phyloP scores from a whole-genome alignment of 2,113 vertebrate species.

The Verasper variegatus region DNA sequence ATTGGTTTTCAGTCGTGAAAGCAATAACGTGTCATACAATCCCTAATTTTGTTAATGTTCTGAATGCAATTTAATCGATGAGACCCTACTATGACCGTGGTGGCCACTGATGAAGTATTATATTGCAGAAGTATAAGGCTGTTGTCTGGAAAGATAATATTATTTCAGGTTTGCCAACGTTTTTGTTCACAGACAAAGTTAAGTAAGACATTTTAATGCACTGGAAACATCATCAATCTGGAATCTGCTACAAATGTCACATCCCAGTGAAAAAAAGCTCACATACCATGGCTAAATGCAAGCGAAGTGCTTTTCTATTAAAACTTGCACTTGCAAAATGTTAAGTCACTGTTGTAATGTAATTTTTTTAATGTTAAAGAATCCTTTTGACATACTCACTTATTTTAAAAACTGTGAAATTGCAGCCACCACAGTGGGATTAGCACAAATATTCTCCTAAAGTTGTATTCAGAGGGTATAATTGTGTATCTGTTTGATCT shows the following conservation, averaged over 20 bases:
- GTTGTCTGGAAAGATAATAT: too few species aligned
- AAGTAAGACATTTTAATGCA: too few species aligned
- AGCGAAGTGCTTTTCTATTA: background rate
- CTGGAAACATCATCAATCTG: too few species aligned
- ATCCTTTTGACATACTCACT: background rate
- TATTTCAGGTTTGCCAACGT: too few species aligned
- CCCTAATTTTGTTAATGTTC: background rate
- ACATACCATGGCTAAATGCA: too few species aligned
- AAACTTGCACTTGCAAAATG: background rate
- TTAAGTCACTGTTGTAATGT: background rate
- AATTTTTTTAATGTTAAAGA: background rate
- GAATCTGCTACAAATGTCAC: background rate
- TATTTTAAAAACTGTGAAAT: background rate
- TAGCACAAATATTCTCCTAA: conserved; percentile 5
- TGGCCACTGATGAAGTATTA: too few species aligned
- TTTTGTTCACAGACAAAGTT: too few species aligned
- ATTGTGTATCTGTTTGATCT: conserved; percentile 35
- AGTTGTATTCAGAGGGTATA: conserved; percentile 20
- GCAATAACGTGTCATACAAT: background rate
- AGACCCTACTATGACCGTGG: background rate
- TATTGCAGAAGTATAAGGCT: too few species aligned
- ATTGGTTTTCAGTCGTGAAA: background rate
- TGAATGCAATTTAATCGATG: background rate
- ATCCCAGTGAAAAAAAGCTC: background rate
- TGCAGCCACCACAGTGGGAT: background rate